These are phyloP conservation scores for Morelia viridis DNA, from an alignment of 2,797 vertebrate genomes.

Conservation along the genomic window DNA sequence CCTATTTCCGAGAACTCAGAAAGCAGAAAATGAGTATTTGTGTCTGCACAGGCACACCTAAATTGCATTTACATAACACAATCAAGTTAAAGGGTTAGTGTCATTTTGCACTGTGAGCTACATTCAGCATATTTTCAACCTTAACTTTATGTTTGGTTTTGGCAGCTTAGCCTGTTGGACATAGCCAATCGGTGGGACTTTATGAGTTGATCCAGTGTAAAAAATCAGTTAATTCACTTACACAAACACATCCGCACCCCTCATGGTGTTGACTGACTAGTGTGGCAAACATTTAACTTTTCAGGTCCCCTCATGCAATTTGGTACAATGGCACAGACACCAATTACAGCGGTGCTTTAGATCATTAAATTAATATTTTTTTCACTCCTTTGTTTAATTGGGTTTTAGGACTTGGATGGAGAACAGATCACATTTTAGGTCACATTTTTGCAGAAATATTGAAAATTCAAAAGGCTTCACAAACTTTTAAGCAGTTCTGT, in stretches of 20 bases:
- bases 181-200: neutral
- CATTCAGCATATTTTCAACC: too few species aligned
- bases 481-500: too few species aligned
- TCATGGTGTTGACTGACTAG: neutral
- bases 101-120: too few species aligned
- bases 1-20: neutral
- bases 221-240: neutral
- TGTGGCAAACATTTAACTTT: neutral
- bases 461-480: too few species aligned
- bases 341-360: neutral
- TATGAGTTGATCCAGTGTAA: neutral
- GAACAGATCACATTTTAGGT: too few species aligned
- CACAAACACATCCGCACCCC: neutral
- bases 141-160: too few species aligned
- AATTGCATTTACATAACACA: neutral
- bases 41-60: too few species aligned
- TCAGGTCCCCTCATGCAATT: neutral
- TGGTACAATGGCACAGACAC: neutral
- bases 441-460: too few species aligned
- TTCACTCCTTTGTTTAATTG: neutral
- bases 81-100: too few species aligned
- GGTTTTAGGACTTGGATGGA: too few species aligned
- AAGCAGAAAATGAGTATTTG: neutral
- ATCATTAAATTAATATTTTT: neutral
- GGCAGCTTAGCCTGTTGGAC: neutral